A percentile compares a stretch with the other conserved stretches of the same genome.
Conservation (phyloP, 2,113 vertebrate genomes). For the Pterophyllum scalare region DNA sequence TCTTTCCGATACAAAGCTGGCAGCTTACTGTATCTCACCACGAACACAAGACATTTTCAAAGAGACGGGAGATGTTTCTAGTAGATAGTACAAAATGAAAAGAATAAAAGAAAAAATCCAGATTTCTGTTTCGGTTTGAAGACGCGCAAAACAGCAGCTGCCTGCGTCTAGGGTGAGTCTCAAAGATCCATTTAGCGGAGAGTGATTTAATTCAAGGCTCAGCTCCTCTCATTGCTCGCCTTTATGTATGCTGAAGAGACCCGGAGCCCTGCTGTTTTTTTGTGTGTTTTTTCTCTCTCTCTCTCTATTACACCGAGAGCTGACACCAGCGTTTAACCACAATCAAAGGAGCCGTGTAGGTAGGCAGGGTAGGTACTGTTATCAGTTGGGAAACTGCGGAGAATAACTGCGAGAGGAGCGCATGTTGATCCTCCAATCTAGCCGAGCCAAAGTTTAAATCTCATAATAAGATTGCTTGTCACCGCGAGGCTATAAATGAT, state of each 20-base stretch:
- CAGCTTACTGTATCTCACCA: conserved; percentile 69
- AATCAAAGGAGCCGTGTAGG: conserved; percentile 58
- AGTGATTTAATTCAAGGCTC: conserved; percentile 78
- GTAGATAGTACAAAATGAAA: conserved; percentile 41
- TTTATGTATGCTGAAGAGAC: conserved; percentile 71
- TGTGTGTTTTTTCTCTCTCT: neutral
- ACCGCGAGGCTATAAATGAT: conserved; percentile 77
- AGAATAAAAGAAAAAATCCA: conserved; percentile 73
- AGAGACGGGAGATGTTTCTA: conserved; percentile 49
- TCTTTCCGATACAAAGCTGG: conserved; percentile 64
- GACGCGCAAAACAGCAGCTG: conserved; percentile 81
- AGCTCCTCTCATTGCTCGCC: conserved; percentile 70
- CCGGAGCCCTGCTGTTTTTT: conserved; percentile 68
- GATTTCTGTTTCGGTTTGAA: conserved; percentile 66
- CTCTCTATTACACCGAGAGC: conserved; percentile 67
- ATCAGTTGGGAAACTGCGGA: conserved; percentile 50
- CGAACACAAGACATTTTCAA: conserved; percentile 66
- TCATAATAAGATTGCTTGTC: conserved; percentile 84
- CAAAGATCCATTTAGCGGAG: conserved; percentile 77
- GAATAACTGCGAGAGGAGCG: conserved; percentile 62
- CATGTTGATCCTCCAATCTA: conserved; percentile 78
- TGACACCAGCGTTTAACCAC: conserved; percentile 76
- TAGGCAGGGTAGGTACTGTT: conserved; percentile 36
- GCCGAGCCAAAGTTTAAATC: conserved; percentile 81
- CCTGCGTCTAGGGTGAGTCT: conserved; percentile 86